A percentile compares a stretch with the other conserved stretches of the same genome.
Evolutionary conservation across 1,140 invertebrate genomes (phyloP).

Genomic region (Oncopodura yosiiana): DNA sequence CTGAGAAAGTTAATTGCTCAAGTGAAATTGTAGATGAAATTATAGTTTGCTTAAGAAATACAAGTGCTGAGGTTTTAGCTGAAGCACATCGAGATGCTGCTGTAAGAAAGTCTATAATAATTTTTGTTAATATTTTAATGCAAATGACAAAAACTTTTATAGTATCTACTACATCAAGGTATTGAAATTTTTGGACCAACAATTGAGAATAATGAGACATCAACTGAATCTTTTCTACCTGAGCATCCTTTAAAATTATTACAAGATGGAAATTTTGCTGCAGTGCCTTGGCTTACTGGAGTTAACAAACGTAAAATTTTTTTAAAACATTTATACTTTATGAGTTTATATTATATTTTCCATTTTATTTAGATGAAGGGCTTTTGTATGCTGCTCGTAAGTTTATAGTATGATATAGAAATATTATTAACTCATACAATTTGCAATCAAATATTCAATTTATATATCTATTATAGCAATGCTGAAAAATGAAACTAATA

Average conservation of each 20-base stretch:
- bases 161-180: neutral
- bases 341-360: no score
- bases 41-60: slow-evolving; percentile 13
- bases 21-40: neutral
- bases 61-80: slow-evolving; percentile 13
- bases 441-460: no score
- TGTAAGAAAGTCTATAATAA: neutral
- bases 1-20: slow-evolving; percentile 1
- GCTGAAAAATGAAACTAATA: no score
- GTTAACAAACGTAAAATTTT: no score
- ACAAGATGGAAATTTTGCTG: slow-evolving; percentile 17
- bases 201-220: neutral
- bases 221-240: slow-evolving; percentile 21
- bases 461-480: no score
- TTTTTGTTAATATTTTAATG: neutral
- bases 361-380: no score
- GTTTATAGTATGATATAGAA: no score
- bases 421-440: no score
- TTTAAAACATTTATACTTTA: no score
- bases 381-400: no score
- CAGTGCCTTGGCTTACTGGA: slow-evolving; percentile 33
- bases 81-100: neutral
- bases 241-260: slow-evolving; percentile 32
- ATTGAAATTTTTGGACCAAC: neutral
- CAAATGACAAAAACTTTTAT: neutral